Conservation (phyloP, 2,888 invertebrate species). For the Girardia tigrina region DNA sequence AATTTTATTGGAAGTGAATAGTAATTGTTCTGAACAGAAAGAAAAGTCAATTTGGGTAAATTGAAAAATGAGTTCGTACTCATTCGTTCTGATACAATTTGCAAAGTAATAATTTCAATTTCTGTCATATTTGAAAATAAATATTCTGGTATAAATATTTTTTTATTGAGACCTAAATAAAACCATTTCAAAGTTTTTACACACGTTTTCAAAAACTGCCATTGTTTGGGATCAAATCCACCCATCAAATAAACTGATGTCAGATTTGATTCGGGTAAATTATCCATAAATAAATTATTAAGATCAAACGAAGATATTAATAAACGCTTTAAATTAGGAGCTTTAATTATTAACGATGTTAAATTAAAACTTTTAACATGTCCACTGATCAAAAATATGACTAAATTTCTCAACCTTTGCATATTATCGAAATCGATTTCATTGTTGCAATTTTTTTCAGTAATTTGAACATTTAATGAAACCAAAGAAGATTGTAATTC, state of each 20-base stretch:
- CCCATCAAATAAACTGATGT: not conserved
- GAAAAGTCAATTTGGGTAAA: not conserved
- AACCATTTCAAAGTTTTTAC: not conserved
- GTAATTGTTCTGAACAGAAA: not conserved
- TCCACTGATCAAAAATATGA: not conserved
- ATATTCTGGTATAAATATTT: not conserved
- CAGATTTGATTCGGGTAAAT: not conserved
- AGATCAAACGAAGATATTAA: not conserved
- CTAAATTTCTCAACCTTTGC: not conserved
- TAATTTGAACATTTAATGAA: not conserved
- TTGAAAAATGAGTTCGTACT: not conserved
- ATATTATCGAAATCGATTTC: conserved; percentile 1
- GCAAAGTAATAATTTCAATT: not conserved
- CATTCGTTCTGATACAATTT: not conserved
- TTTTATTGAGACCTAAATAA: not conserved
- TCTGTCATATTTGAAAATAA: not conserved
- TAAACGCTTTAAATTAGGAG: not conserved
- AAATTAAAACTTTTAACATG: not conserved
- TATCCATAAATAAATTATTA: not conserved
- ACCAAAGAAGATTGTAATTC: not conserved
- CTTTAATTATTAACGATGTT: not conserved
- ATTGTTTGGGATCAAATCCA: not conserved
- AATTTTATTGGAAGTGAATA: not conserved
- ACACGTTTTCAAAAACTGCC: not conserved
- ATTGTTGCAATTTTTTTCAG: not conserved